Evolutionary conservation across 2,113 vertebrate species (phyloP), one percentile per base, ranked within the genome.

Genomic region (Osmerus mordax): DNA sequence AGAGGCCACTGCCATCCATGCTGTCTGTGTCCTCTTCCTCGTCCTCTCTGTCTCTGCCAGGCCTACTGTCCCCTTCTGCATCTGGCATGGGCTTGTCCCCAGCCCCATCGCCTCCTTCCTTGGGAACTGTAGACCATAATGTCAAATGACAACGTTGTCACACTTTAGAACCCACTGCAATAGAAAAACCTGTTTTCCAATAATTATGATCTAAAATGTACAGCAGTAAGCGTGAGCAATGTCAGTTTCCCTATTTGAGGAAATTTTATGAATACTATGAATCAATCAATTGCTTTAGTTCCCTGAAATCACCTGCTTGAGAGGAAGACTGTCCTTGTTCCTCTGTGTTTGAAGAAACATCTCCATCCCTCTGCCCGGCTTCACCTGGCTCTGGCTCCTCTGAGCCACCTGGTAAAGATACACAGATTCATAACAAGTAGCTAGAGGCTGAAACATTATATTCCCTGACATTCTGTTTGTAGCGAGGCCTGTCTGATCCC

Each of bases 11-110:
- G 41, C 85, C 86, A 29, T 85, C 88, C 55, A 89, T 90, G 5
- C 86, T 85, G 67, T 91, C 88, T 71, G 83, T 64, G 2, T 92
- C 93, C 7, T 83, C 95, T 51, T 97, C 95, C 65, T 98, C 96
- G 0, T 98, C 97, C 96, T 98, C 95, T 85, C 96, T 98, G 86
- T 99, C 97, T 0, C 95, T 95, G 91, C 80, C 87, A 36, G 15
- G 65, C 19, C 65, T 78, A 0, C 52, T 64, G 52, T 87, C 82
- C 55, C 47, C 81, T 70, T 86, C 85, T 16, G 70, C 79, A n/a
- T 80, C 84, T 3, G 82, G 71, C 81, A 80, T 83, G 0, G 69
- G 74, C 71, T 82, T 85, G 72, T 89, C 88, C 73, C 81, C 84
- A 25, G 81, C 84, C 0, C 65, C 71, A 55, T 89, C 87, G n/a